Percentiles rank a stretch among this genome's conserved stretches.
These are phyloP conservation scores for Meriones psammophilus DNA, from an alignment of 2,797 vertebrate species.

Conservation along the genomic window DNA sequence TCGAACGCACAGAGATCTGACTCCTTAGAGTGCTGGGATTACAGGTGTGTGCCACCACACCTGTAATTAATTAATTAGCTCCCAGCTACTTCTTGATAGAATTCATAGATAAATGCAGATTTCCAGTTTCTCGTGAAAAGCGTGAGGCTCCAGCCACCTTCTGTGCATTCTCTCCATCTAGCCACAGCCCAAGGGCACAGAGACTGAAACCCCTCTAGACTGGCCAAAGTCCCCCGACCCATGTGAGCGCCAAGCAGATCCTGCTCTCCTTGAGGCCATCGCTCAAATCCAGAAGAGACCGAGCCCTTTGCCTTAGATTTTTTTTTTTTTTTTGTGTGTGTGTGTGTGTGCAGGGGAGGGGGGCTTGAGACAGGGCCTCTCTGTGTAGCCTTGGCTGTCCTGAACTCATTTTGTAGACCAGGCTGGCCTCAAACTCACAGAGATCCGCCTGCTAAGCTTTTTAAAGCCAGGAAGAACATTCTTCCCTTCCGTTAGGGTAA, in stretches of 20 bases:
- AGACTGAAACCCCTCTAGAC: not conserved
- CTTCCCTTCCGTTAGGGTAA: not conserved
- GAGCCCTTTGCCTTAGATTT: not conserved
- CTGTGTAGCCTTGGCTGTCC: too few relatives aligned
- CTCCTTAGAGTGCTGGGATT: too few relatives aligned
- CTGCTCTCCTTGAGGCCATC: not conserved
- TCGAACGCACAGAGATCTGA: too few relatives aligned
- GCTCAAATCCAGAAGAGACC: not conserved
- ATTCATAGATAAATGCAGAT: constrained; percentile 16
- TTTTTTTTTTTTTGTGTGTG: too few relatives aligned
- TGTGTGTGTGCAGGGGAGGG: not conserved
- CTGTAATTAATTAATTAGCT: too few relatives aligned
- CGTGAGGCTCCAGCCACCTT: too few relatives aligned
- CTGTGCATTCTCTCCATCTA: not conserved
- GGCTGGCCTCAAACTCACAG: too few relatives aligned
- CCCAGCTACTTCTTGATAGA: not conserved
- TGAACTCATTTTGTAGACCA: too few relatives aligned
- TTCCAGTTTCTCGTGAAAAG: not conserved
- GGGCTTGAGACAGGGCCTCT: too few relatives aligned
- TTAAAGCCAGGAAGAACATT: not conserved
- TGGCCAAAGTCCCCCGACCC: not conserved
- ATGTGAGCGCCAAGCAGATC: not conserved
- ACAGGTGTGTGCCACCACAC: too few relatives aligned
- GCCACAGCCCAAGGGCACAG: not conserved
- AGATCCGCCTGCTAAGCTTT: not conserved